A percentile compares a stretch with the other conserved stretches of the same genome.
These are phyloP conservation scores for Phalera bucephala DNA, from an alignment of 2,888 invertebrate species.

Conservation along the genomic window DNA sequence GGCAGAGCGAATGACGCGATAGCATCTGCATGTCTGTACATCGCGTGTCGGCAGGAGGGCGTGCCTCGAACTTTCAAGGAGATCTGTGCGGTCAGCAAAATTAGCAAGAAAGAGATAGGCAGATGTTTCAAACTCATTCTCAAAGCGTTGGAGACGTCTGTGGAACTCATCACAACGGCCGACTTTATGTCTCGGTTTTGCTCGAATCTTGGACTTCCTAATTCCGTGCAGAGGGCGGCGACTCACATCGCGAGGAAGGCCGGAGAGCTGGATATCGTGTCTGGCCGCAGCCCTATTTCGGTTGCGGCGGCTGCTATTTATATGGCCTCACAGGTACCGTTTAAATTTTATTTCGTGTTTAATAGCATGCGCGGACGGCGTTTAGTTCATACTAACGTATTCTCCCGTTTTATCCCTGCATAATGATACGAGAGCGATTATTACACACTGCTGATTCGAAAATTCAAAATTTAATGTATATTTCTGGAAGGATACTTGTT, in stretches of 20 bases:
- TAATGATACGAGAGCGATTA: too few species aligned
- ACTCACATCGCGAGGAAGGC: constrained; percentile 98
- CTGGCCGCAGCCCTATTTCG: constrained; percentile 98
- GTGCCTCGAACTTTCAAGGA: constrained; percentile 99
- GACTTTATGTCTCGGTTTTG: constrained; percentile 99
- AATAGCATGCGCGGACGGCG: too few species aligned
- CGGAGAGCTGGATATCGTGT: constrained; percentile 97
- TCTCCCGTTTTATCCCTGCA: too few species aligned
- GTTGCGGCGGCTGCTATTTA: constrained; percentile 99
- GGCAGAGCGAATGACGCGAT: constrained; percentile 99
- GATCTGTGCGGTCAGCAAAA: constrained; percentile 99
- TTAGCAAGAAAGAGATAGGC: constrained; percentile 99
- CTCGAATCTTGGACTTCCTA: constrained; percentile 94
- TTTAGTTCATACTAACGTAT: too few species aligned
- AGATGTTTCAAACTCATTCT: constrained; percentile 98
- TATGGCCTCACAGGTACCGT: constrained; percentile 97
- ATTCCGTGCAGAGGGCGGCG: constrained; percentile 95
- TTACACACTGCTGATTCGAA: too few species aligned
- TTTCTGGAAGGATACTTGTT: too few species aligned
- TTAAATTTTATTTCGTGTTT: not conserved
- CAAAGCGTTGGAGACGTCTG: constrained; percentile 97
- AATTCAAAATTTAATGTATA: too few species aligned
- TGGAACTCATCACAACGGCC: constrained; percentile 98
- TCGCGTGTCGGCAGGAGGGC: constrained; percentile 99
- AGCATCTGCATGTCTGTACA: constrained; percentile 98